These are phyloP conservation scores for Chiridota heheva DNA, from an alignment of 35 echinoderm and acorn worm genomes.

Conservation along the genomic window DNA sequence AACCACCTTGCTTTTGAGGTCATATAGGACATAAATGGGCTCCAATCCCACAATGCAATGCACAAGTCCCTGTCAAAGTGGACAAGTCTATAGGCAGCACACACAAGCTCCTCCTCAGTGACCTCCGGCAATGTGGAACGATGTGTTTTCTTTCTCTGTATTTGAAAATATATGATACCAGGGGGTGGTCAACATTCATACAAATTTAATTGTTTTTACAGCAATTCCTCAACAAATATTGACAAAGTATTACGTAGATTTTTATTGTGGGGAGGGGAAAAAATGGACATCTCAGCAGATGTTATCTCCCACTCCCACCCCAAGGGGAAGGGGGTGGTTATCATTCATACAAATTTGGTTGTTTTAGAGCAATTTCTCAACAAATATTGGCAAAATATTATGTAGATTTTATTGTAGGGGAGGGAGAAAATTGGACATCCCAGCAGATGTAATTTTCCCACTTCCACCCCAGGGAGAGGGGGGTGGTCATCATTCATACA, in stretches of 20 bases:
- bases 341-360: neutral
- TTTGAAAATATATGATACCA: neutral
- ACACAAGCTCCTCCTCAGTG: conserved; percentile 14
- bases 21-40: neutral
- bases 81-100: conserved; percentile 18
- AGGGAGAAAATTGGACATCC: neutral
- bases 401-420: conserved; percentile 12
- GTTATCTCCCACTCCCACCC: too few species aligned
- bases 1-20: conserved; percentile 20
- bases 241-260: neutral
- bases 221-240: neutral
- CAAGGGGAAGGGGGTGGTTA: neutral
- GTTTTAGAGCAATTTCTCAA: neutral
- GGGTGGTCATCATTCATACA: neutral
- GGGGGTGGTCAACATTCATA: neutral
- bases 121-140: neutral
- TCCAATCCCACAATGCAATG: neutral
- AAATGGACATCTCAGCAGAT: neutral
- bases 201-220: neutral
- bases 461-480: too few species aligned
- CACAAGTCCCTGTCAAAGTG: conserved; percentile 5
- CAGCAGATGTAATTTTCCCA: too few species aligned
- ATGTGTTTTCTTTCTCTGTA: conserved; percentile 5
- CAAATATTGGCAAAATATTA: too few species aligned
- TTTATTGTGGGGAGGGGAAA: conserved; percentile 7